Percentiles rank a stretch among this genome's conserved stretches.
Evolutionary conservation across 2,888 invertebrate species (phyloP).

Genomic region (Rhagonycha lutea): DNA sequence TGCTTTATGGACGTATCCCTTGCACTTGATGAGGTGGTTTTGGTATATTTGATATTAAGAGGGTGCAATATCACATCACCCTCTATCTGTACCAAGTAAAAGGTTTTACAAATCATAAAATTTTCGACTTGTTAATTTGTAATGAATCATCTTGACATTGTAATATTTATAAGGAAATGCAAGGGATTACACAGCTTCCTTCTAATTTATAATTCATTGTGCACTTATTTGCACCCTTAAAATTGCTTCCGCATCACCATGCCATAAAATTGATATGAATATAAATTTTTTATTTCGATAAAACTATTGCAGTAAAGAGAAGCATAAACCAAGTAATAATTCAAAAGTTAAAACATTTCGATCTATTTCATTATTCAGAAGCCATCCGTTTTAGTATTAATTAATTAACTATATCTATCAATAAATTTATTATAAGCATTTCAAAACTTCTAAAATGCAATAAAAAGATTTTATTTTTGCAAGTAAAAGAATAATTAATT

Average conservation of each 20-base stretch:
- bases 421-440: too few species aligned
- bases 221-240: background rate
- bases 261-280: background rate
- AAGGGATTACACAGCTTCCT: background rate
- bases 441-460: too few species aligned
- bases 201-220: background rate
- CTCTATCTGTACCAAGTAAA: background rate
- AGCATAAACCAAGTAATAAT: background rate
- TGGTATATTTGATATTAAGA: slow-evolving; percentile 21
- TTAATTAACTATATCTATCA: too few species aligned
- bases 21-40: slow-evolving; percentile 27
- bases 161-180: background rate
- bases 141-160: background rate
- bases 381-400: background rate
- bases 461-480: too few species aligned
- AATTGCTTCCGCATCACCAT: background rate
- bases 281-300: background rate
- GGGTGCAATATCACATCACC: background rate
- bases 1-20: slow-evolving; percentile 25
- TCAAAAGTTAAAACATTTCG: background rate
- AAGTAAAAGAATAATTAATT: too few species aligned
- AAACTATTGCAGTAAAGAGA: background rate
- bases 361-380: background rate
- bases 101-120: background rate
- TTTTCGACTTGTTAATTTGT: background rate